Conservation (phyloP, 2,888 invertebrate genomes). For the Pediacus dermestoides region DNA sequence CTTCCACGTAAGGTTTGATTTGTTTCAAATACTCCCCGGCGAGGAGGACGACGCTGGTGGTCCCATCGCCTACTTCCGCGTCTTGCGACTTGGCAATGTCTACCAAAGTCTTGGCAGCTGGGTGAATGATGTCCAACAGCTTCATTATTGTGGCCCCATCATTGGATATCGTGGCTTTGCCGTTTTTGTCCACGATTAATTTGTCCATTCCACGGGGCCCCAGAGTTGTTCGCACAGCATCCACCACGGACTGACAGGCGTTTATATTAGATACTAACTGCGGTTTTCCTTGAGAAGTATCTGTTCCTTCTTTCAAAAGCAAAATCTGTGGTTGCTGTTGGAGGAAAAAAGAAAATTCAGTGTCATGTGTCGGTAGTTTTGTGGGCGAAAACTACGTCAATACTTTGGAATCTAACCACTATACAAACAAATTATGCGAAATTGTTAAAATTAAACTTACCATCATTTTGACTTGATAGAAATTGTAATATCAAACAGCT, state of each 20-base stretch:
- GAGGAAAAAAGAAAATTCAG: slow-evolving; percentile 29
- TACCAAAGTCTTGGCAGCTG: slow-evolving; percentile 95
- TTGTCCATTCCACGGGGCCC: slow-evolving; percentile 99
- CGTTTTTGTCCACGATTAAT: slow-evolving; percentile 84
- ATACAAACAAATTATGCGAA: neutral
- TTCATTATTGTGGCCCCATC: slow-evolving; percentile 99
- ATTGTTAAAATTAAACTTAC: slow-evolving; percentile 12
- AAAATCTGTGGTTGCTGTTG: slow-evolving; percentile 97
- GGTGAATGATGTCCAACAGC: slow-evolving; percentile 95
- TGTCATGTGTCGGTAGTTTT: slow-evolving; percentile 17
- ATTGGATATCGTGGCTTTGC: slow-evolving; percentile 96
- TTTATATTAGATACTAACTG: slow-evolving; percentile 97
- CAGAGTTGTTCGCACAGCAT: slow-evolving; percentile 94
- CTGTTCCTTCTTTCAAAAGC: slow-evolving; percentile 96
- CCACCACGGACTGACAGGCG: slow-evolving; percentile 92
- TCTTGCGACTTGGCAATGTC: slow-evolving; percentile 99
- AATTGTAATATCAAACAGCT: no score
- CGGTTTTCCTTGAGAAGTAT: slow-evolving; percentile 90
- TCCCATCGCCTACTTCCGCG: slow-evolving; percentile 98
- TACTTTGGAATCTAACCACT: neutral
- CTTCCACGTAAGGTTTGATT: slow-evolving; percentile 92
- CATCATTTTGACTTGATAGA: slow-evolving; percentile 24
- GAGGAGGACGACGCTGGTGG: slow-evolving; percentile 93
- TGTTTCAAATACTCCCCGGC: slow-evolving; percentile 95
- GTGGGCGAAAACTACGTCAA: slow-evolving; percentile 3